A percentile compares a stretch with the other conserved stretches of the same genome.
phyloP scores from a whole-genome alignment of 1,140 invertebrate species.

The Vanessa tameamea region DNA sequence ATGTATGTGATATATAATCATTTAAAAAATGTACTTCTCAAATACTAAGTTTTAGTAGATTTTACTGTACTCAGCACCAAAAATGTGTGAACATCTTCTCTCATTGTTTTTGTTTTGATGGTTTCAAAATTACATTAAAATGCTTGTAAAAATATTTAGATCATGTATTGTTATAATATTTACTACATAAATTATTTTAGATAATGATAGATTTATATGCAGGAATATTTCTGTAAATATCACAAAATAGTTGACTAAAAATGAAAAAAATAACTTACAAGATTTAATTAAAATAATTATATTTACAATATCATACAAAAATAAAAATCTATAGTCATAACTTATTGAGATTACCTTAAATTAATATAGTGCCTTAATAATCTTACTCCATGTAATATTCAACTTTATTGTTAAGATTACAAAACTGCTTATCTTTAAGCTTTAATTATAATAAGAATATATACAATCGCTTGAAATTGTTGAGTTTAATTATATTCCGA shows the following conservation, averaged over 20 bases:
- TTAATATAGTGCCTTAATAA: not conserved
- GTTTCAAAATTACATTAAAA: slow-evolving; percentile 1
- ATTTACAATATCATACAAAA: slow-evolving; percentile 6
- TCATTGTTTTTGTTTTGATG: not conserved
- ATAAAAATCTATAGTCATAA: slow-evolving; percentile 1
- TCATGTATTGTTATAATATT: not conserved
- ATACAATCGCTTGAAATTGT: too few relatives aligned
- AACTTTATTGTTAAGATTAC: not conserved
- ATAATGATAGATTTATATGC: too few relatives aligned
- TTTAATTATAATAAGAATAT: not conserved
- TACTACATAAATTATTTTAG: too few relatives aligned
- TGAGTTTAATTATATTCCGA: too few relatives aligned
- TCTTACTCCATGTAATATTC: not conserved
- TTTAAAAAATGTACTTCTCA: too few relatives aligned
- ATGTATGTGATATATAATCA: too few relatives aligned
- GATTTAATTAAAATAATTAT: not conserved
- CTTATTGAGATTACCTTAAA: slow-evolving; percentile 33
- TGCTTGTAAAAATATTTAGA: not conserved
- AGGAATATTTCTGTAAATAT: too few relatives aligned
- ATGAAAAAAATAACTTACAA: not conserved
- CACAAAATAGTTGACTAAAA: not conserved
- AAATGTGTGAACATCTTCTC: not conserved
- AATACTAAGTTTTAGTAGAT: too few relatives aligned
- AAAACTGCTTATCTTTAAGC: not conserved
- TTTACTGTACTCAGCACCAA: too few relatives aligned